phyloP scores from a whole-genome alignment of 1,140 invertebrate genomes.

The Zaprionus ghesquierei region DNA sequence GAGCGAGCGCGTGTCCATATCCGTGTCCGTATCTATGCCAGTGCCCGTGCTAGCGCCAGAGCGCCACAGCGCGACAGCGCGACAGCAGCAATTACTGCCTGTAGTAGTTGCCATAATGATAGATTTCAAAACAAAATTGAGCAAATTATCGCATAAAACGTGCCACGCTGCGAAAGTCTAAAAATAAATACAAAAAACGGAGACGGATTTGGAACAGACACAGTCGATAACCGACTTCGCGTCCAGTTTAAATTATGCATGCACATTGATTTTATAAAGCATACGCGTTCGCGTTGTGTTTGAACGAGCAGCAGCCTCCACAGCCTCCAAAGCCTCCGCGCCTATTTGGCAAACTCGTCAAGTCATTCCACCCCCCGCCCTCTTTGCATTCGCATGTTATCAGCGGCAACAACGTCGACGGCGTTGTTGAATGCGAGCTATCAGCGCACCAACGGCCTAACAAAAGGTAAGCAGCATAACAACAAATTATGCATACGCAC shows the following conservation, averaged over 20 bases:
- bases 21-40: constrained; percentile 35
- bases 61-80: constrained; percentile 16
- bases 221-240: constrained; percentile 16
- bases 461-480: constrained; percentile 61
- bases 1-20: constrained; percentile 22
- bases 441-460: constrained; percentile 70
- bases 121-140: constrained; percentile 76
- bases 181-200: constrained; percentile 43
- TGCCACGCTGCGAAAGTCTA: constrained; percentile 58
- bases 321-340: not conserved
- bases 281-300: constrained; percentile 14
- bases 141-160: constrained; percentile 72
- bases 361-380: constrained; percentile 35
- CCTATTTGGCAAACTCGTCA: constrained; percentile 58
- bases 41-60: constrained; percentile 32
- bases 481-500: constrained; percentile 44
- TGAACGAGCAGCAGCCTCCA: not conserved
- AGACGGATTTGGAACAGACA: no score
- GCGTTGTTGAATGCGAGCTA: constrained; percentile 77
- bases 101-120: constrained; percentile 75
- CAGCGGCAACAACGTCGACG: constrained; percentile 68
- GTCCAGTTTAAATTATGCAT: constrained; percentile 73
- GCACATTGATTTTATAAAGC: constrained; percentile 73
- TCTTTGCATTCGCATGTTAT: constrained; percentile 63
- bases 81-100: constrained; percentile 59